phyloP scores from a whole-genome alignment of 2,113 vertebrate species.

The Chaetops frenatus region DNA sequence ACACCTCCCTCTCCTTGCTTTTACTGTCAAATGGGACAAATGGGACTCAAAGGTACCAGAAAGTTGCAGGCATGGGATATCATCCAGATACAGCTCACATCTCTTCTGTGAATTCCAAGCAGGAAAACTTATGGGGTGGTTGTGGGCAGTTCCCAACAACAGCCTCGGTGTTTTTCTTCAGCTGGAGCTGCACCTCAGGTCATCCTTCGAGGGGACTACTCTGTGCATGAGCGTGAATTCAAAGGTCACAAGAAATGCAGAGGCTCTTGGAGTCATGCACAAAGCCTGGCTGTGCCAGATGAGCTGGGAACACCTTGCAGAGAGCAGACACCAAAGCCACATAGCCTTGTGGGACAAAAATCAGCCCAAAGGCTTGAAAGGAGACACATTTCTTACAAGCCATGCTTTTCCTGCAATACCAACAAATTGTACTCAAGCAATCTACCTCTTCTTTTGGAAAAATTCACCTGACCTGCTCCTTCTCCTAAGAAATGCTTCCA shows the following conservation, averaged over 20 bases:
- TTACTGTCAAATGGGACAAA: background rate
- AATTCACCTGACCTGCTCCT: background rate
- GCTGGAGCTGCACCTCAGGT: background rate
- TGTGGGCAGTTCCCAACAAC: background rate
- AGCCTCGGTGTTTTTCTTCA: background rate
- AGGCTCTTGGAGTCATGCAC: background rate
- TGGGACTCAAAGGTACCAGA: background rate
- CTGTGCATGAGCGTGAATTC: background rate
- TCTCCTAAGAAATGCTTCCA: background rate
- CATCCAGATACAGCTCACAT: background rate
- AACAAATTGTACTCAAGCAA: background rate
- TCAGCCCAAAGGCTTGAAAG: background rate
- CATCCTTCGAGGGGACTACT: background rate
- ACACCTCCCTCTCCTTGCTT: background rate
- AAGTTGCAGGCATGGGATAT: background rate
- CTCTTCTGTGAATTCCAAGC: background rate
- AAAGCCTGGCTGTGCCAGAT: background rate
- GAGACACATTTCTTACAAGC: background rate
- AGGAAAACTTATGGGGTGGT: background rate
- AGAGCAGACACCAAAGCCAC: background rate
- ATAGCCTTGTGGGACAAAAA: accelerated
- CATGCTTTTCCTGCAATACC: background rate
- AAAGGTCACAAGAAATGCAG: background rate
- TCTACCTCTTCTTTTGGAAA: background rate
- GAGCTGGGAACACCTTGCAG: background rate